Evolutionary conservation across 2,888 invertebrate species (phyloP), one percentile per base, ranked within the genome.

Genomic region (Rhabditoides inermis): DNA sequence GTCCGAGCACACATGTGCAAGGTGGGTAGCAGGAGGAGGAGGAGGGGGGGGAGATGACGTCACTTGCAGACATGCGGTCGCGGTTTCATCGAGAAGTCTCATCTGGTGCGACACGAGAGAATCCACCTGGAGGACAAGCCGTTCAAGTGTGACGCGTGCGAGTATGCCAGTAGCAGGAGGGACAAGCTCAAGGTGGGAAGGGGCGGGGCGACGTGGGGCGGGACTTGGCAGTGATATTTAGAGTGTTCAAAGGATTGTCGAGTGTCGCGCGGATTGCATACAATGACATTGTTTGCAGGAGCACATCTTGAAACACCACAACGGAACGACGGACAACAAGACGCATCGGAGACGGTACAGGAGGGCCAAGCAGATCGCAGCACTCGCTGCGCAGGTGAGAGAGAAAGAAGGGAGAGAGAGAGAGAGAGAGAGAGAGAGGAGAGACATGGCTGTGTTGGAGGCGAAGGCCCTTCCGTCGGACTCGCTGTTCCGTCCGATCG

Each of bases 341-440:
- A 90, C 56, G 87, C 89, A 6, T 79, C 90, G 61, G 87, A 88
- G 55, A 87, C 88, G n/a, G 50, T 65, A 61, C 70, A 77, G 54
- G 60, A 75, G 49, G 56, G 69, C 69, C 35, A 54, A 65, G 30
- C 69, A 72, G 57, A 47, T 71, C 45, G 73, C 69, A 10, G 62
- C 65, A 35, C 55, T 60, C 5, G 64, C 59, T 3, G 50, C 47
- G 18, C 50, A 68, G 28, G 58, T 55, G 20, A 59, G 54, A n/a
- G n/a, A n/a, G n/a, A n/a, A n/a, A n/a, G n/a, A n/a, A n/a, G n/a
- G n/a, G n/a, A n/a, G n/a, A n/a, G n/a, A n/a, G n/a, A n/a, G n/a
- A n/a, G n/a, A n/a, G n/a, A n/a, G n/a, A n/a, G n/a, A n/a, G n/a
- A n/a, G n/a, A n/a, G n/a, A n/a, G n/a, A n/a, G n/a, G n/a, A n/a